A percentile compares a stretch with the other conserved stretches of the same genome.
Evolutionary conservation across 2,888 invertebrate species (phyloP).

Genomic region (Raillietiella orientalis): DNA sequence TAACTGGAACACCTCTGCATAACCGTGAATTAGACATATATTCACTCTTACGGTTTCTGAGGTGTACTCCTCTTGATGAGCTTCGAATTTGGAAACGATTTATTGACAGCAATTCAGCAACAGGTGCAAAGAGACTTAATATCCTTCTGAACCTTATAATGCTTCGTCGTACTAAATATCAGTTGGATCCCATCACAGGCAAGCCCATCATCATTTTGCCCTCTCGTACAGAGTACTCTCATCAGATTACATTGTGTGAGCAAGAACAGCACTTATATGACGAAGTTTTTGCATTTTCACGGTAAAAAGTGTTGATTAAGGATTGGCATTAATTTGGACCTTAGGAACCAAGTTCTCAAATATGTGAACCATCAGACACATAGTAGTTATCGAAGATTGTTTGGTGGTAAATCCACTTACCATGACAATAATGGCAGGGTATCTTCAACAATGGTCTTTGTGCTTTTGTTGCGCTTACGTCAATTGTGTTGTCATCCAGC

Average conservation of each 20-base stretch:
- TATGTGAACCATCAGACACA: too few relatives aligned
- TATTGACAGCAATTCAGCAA: conserved; percentile 48
- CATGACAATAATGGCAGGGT: background rate
- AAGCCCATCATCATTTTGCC: conserved; percentile 5
- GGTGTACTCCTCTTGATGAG: conserved; percentile 65
- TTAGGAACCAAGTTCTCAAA: too few relatives aligned
- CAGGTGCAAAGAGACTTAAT: conserved; percentile 37
- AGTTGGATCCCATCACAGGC: conserved; percentile 16
- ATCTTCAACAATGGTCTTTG: conserved; percentile 17
- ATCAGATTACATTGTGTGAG: conserved; percentile 24
- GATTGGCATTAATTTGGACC: background rate
- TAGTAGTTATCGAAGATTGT: background rate
- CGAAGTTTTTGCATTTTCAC: conserved; percentile 18
- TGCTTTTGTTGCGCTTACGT: conserved; percentile 44
- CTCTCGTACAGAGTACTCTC: background rate
- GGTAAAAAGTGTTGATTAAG: conserved; percentile 9
- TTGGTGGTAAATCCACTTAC: background rate
- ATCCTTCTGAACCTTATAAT: conserved; percentile 52
- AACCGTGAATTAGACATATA: conserved; percentile 44
- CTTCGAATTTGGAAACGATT: conserved; percentile 58
- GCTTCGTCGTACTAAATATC: conserved; percentile 54
- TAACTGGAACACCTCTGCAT: conserved; percentile 85
- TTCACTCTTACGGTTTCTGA: conserved; percentile 44
- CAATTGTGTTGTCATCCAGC: conserved; percentile 71
- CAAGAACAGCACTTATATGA: conserved; percentile 46